phyloP scores from a whole-genome alignment of 2,888 invertebrate species.

The Athripsodes cinereus region DNA sequence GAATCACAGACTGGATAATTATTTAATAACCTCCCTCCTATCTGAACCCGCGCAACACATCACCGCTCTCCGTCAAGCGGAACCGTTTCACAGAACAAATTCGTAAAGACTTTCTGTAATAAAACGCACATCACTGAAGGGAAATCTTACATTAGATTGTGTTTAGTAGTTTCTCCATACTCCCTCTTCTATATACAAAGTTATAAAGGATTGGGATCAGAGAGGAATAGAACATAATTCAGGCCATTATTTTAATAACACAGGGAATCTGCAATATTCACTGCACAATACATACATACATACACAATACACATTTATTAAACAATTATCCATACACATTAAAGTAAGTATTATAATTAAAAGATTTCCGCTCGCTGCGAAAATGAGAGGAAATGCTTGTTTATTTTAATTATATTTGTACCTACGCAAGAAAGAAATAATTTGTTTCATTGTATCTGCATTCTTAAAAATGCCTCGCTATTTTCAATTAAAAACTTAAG shows the following conservation, averaged over 20 bases:
- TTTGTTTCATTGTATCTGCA: too few relatives aligned
- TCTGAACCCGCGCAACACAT: neutral
- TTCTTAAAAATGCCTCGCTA: too few relatives aligned
- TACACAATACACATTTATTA: neutral
- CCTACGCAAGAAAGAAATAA: too few relatives aligned
- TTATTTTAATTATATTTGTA: too few relatives aligned
- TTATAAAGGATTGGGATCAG: constrained; percentile 3
- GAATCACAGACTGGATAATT: constrained; percentile 28
- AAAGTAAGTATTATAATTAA: neutral
- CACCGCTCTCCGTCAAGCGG: neutral
- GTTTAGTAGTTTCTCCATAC: too few relatives aligned
- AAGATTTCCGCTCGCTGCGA: neutral
- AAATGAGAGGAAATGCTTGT: too few relatives aligned
- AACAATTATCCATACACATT: constrained; percentile 1
- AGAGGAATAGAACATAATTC: constrained; percentile 15
- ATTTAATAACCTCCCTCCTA: constrained; percentile 26
- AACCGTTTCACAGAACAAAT: neutral
- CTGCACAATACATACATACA: neutral
- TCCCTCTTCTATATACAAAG: neutral
- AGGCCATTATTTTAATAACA: constrained; percentile 25
- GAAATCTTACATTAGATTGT: too few relatives aligned
- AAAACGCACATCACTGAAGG: too few relatives aligned
- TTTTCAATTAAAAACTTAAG: too few relatives aligned
- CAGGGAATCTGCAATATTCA: neutral
- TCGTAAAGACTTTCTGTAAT: too few relatives aligned